phyloP scores from a whole-genome alignment of 2,888 invertebrate genomes.

The Hirtodrosophila duncani region DNA sequence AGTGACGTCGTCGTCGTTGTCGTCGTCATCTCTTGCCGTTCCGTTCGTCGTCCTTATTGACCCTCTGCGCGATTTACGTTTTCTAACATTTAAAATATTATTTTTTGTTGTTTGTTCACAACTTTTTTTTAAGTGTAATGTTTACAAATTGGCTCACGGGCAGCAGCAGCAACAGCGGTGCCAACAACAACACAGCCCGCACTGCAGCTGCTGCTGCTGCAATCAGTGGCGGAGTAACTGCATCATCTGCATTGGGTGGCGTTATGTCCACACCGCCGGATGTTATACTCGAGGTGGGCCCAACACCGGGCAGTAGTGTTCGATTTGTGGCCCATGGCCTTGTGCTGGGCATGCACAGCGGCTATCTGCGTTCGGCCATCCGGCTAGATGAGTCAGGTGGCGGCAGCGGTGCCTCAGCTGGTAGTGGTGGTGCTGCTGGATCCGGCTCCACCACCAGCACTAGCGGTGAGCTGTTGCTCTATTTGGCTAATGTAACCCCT shows the following conservation, averaged over 20 bases:
- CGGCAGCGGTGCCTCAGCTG: constrained; percentile 5
- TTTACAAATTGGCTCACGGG: constrained; percentile 79
- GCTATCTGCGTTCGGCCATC: constrained; percentile 85
- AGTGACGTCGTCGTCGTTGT: constrained; percentile 5
- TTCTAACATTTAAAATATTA: not conserved
- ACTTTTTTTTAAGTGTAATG: constrained; percentile 57
- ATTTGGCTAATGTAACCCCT: constrained; percentile 81
- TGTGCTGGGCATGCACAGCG: constrained; percentile 84
- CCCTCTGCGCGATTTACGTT: not conserved
- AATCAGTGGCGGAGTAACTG: constrained; percentile 3
- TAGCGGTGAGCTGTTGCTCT: constrained; percentile 73
- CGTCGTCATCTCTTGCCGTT: constrained; percentile 2
- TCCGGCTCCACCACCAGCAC: not conserved
- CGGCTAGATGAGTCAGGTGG: constrained; percentile 75
- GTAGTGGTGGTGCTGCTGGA: not conserved
- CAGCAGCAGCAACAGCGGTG: constrained; percentile 44
- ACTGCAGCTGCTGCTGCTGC: constrained; percentile 12
- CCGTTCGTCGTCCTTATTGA: not conserved
- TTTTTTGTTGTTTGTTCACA: constrained; percentile 5
- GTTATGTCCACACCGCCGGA: constrained; percentile 80
- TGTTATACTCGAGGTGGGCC: constrained; percentile 83
- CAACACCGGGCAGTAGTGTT: constrained; percentile 80
- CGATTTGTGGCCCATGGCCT: constrained; percentile 85
- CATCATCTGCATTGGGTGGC: constrained; percentile 6
- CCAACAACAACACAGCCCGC: constrained; percentile 15